Conservation (phyloP, 2,888 invertebrate species). For the Zele albiditarsus region DNA sequence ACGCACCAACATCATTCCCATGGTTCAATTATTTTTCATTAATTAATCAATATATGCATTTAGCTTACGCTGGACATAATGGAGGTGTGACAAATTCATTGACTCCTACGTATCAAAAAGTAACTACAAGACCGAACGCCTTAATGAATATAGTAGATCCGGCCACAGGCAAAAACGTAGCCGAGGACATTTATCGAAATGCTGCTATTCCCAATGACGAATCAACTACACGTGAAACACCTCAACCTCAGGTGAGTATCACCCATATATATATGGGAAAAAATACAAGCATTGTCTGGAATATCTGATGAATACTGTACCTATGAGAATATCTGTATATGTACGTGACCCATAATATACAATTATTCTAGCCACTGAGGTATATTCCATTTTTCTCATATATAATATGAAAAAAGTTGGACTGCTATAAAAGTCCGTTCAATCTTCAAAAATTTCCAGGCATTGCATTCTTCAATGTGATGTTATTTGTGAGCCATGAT, state of each 20-base stretch:
- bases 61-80: slow-evolving; percentile 63
- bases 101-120: slow-evolving; percentile 52
- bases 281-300: not conserved
- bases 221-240: slow-evolving; percentile 75
- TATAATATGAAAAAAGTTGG: too few relatives aligned
- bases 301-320: not conserved
- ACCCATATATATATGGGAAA: not conserved
- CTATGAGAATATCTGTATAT: too few relatives aligned
- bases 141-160: slow-evolving; percentile 74
- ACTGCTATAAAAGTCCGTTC: not conserved
- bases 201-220: slow-evolving; percentile 74
- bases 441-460: not conserved
- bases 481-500: not conserved
- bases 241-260: slow-evolving; percentile 72
- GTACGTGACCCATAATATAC: too few relatives aligned
- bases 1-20: not conserved
- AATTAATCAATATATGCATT: slow-evolving; percentile 28
- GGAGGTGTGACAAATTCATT: slow-evolving; percentile 57
- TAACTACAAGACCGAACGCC: slow-evolving; percentile 65
- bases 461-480: not conserved
- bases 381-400: too few relatives aligned
- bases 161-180: slow-evolving; percentile 75
- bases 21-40: slow-evolving; percentile 13
- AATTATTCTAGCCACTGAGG: too few relatives aligned
- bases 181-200: slow-evolving; percentile 74